Conservation (phyloP, 2,797 vertebrate species). For the Manis javanica region DNA sequence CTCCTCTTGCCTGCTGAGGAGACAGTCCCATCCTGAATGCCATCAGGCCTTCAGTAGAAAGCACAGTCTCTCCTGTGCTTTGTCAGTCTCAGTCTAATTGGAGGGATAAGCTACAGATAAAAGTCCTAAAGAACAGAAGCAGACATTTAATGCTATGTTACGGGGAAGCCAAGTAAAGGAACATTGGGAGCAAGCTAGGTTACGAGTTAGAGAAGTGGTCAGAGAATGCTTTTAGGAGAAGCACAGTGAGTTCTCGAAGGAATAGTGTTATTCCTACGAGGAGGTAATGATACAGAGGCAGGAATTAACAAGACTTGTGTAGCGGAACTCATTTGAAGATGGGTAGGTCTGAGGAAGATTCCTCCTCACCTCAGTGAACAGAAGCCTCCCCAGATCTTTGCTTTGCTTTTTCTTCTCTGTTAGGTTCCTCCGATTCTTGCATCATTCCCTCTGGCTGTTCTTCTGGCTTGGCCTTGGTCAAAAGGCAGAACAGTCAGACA, state of each 20-base stretch:
- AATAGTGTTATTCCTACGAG: neutral
- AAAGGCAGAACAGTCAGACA: neutral
- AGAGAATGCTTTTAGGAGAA: constrained; percentile 32
- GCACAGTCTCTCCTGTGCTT: neutral
- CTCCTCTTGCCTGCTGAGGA: neutral
- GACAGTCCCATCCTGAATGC: neutral
- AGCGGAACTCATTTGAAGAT: neutral
- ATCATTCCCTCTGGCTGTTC: neutral
- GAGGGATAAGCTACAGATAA: neutral
- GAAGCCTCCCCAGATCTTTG: neutral
- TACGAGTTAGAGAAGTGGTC: neutral
- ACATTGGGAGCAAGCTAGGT: neutral
- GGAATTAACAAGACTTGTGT: neutral
- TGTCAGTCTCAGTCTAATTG: neutral
- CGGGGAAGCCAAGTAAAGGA: neutral
- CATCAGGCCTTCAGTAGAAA: neutral
- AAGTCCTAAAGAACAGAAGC: constrained; percentile 19
- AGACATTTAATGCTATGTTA: neutral
- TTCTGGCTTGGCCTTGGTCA: neutral
- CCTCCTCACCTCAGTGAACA: neutral
- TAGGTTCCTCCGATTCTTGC: neutral
- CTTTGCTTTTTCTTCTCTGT: neutral
- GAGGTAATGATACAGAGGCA: neutral
- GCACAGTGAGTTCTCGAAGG: neutral
- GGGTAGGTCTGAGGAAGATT: neutral